These are phyloP conservation scores for Temnothorax rugatulus DNA, from an alignment of 2,888 invertebrate species.

Conservation along the genomic window DNA sequence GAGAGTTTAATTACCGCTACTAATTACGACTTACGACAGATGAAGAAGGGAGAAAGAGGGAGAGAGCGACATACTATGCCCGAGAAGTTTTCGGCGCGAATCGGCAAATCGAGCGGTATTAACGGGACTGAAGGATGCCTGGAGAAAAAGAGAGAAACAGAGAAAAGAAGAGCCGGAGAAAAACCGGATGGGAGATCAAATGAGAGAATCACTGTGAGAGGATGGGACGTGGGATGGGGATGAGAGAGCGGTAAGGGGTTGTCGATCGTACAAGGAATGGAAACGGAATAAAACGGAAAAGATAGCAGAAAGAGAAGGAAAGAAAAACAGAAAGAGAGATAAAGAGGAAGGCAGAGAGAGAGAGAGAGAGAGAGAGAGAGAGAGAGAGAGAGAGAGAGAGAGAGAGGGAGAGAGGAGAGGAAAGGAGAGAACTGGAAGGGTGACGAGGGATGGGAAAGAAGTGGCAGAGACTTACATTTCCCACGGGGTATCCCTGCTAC, in stretches of 20 bases:
- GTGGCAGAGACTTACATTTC: constrained; percentile 72
- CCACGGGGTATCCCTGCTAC: constrained; percentile 74
- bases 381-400: background rate
- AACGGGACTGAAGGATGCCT: constrained; percentile 37
- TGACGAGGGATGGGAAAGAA: constrained; percentile 43
- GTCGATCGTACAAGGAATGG: constrained; percentile 28
- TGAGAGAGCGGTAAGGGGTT: constrained; percentile 55
- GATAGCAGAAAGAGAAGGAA: constrained; percentile 33
- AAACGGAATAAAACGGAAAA: constrained; percentile 41
- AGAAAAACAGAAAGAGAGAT: background rate
- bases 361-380: constrained; percentile 31
- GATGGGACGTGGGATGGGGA: constrained; percentile 55
- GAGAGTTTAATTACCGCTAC: constrained; percentile 54
- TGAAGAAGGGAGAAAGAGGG: constrained; percentile 5
- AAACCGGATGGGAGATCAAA: constrained; percentile 52
- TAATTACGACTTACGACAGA: constrained; percentile 48
- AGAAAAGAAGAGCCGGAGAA: constrained; percentile 42
- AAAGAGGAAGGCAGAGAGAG: background rate
- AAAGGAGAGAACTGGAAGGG: background rate
- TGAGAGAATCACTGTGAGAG: constrained; percentile 58
- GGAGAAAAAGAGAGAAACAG: constrained; percentile 48
- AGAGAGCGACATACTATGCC: background rate
- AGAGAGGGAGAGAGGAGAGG: constrained; percentile 11
- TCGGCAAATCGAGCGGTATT: constrained; percentile 55
- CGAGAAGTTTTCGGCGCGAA: constrained; percentile 56